phyloP scores from a whole-genome alignment of 2,888 invertebrate genomes.

The Drosophila buzzatii region DNA sequence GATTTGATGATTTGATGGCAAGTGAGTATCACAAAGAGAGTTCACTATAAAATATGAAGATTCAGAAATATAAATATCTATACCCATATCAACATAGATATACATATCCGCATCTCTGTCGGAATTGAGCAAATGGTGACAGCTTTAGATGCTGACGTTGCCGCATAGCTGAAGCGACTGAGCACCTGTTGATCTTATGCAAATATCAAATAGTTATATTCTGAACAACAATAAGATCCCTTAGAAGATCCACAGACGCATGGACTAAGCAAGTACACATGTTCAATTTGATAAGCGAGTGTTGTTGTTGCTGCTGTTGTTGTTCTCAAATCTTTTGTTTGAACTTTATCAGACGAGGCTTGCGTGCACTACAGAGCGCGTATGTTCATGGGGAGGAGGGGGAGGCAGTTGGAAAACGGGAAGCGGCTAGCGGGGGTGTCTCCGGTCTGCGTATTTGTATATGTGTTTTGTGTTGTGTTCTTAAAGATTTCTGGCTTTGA shows the following conservation, averaged over 20 bases:
- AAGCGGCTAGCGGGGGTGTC: slow-evolving; percentile 18
- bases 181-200: slow-evolving; percentile 73
- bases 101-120: neutral
- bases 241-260: slow-evolving; percentile 44
- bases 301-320: slow-evolving; percentile 22
- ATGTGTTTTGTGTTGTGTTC: slow-evolving; percentile 37
- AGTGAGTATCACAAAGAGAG: neutral
- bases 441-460: slow-evolving; percentile 20
- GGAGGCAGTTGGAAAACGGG: slow-evolving; percentile 2
- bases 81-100: neutral
- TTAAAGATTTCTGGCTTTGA: slow-evolving; percentile 57
- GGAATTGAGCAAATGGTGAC: slow-evolving; percentile 45
- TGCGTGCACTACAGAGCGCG: slow-evolving; percentile 34
- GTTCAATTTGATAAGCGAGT: slow-evolving; percentile 57
- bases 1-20: neutral
- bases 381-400: neutral
- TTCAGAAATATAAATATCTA: too few relatives aligned
- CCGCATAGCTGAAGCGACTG: slow-evolving; percentile 39
- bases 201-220: slow-evolving; percentile 63
- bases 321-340: slow-evolving; percentile 54
- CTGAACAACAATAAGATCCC: slow-evolving; percentile 67
- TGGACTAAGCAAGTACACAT: slow-evolving; percentile 39
- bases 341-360: slow-evolving; percentile 63
- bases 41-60: neutral
- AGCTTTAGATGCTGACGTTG: slow-evolving; percentile 48